Conservation (phyloP, 2,797 vertebrate species). For the Sciurus carolinensis region DNA sequence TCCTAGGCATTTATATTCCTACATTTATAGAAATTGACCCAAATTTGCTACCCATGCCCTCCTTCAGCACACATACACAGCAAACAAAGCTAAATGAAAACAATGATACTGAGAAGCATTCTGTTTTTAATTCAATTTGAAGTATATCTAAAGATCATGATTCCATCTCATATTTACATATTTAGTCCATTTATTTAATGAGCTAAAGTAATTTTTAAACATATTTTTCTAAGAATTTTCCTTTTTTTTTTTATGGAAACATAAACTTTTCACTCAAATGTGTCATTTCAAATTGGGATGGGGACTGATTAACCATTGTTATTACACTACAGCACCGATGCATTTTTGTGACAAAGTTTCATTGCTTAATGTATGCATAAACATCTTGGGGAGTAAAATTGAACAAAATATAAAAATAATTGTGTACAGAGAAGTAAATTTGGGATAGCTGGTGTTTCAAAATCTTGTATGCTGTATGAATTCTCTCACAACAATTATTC, state of each 20-base stretch:
- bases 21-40: neutral
- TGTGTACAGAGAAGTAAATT: neutral
- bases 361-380: neutral
- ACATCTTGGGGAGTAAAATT: neutral
- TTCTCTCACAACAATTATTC: neutral
- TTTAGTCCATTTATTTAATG: neutral
- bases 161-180: neutral
- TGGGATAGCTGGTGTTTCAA: neutral
- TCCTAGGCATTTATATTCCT: neutral
- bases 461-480: neutral
- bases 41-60: neutral
- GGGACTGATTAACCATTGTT: neutral
- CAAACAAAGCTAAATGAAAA: neutral
- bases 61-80: neutral
- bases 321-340: neutral
- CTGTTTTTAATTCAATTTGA: neutral
- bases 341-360: neutral
- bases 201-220: neutral
- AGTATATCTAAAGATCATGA: neutral
- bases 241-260: neutral
- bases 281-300: neutral
- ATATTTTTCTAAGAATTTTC: neutral
- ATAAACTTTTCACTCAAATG: neutral
- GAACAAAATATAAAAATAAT: conserved; percentile 8
- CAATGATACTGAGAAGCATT: neutral